A percentile compares a stretch with the other conserved stretches of the same genome.
phyloP scores from a whole-genome alignment of 2,888 invertebrate genomes.

The Dynastes maya region DNA sequence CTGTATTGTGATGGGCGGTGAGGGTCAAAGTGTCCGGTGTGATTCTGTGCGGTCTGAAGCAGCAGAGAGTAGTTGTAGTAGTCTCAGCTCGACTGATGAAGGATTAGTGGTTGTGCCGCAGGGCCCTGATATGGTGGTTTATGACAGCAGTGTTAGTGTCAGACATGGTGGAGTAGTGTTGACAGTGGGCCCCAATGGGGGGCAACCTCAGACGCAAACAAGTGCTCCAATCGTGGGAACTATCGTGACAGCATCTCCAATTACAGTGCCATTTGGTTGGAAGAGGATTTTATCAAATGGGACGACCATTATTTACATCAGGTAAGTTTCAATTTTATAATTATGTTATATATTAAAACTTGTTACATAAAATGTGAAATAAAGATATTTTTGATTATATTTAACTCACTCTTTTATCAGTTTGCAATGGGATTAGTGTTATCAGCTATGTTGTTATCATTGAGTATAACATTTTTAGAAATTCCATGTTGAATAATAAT shows the following conservation, averaged over 20 bases:
- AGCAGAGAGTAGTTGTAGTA: conserved; percentile 75
- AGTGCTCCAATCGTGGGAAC: conserved; percentile 56
- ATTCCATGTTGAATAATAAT: background rate
- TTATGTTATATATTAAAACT: background rate
- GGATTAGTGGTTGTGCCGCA: conserved; percentile 63
- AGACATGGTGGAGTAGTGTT: conserved; percentile 66
- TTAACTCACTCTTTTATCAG: conserved; percentile 31
- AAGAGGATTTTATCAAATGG: conserved; percentile 82
- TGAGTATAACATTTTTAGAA: background rate
- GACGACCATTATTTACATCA: conserved; percentile 82
- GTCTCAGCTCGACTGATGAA: conserved; percentile 71
- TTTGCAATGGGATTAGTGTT: conserved; percentile 38
- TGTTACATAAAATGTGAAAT: conserved; percentile 10
- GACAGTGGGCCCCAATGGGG: conserved; percentile 64
- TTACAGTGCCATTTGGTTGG: conserved; percentile 84
- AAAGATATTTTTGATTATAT: conserved; percentile 23
- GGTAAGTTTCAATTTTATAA: conserved; percentile 72
- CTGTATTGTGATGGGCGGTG: conserved; percentile 66
- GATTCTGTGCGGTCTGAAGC: conserved; percentile 76
- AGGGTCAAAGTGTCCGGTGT: conserved; percentile 69
- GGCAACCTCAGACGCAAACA: conserved; percentile 57
- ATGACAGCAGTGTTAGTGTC: conserved; percentile 68
- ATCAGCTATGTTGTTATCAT: conserved; percentile 38
- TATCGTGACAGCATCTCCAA: conserved; percentile 56
- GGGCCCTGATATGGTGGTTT: conserved; percentile 67